These are phyloP conservation scores for Tetragonula clypearis DNA, from an alignment of 1,140 invertebrate genomes.

Conservation along the genomic window DNA sequence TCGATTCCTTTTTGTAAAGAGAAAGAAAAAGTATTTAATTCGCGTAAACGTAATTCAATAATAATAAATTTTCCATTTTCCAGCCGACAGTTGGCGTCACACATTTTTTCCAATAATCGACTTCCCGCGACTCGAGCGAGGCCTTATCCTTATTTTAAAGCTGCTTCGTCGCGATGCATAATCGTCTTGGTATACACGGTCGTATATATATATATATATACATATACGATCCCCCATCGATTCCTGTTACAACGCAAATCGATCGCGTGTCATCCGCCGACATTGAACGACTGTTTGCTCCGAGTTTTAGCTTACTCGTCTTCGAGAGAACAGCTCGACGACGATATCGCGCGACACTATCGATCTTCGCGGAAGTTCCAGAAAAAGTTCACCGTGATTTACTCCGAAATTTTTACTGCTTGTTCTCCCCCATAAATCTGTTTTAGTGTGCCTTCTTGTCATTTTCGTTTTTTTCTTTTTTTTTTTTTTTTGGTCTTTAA, in stretches of 20 bases:
- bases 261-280: constrained; percentile 40
- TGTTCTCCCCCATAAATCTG: neutral
- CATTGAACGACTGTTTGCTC: constrained; percentile 19
- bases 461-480: too few species aligned
- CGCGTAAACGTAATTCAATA: too few species aligned
- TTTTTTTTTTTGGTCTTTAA: neutral
- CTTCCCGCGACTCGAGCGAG: neutral
- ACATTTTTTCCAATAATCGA: neutral
- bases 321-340: neutral
- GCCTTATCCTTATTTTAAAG: neutral
- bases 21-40: too few species aligned
- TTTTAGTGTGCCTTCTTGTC: neutral
- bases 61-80: too few species aligned
- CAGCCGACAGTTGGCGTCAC: too few species aligned
- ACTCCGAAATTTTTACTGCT: neutral
- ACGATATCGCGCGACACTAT: neutral
- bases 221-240: constrained; percentile 1
- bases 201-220: too few species aligned
- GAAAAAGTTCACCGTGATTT: neutral
- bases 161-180: neutral
- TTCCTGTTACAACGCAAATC: constrained; percentile 39
- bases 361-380: neutral
- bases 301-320: constrained; percentile 26
- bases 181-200: constrained; percentile 31
- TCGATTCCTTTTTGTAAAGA: too few species aligned